These are phyloP conservation scores for Brachionus angularis DNA, from an alignment of 1,140 invertebrate species.

Conservation along the genomic window DNA sequence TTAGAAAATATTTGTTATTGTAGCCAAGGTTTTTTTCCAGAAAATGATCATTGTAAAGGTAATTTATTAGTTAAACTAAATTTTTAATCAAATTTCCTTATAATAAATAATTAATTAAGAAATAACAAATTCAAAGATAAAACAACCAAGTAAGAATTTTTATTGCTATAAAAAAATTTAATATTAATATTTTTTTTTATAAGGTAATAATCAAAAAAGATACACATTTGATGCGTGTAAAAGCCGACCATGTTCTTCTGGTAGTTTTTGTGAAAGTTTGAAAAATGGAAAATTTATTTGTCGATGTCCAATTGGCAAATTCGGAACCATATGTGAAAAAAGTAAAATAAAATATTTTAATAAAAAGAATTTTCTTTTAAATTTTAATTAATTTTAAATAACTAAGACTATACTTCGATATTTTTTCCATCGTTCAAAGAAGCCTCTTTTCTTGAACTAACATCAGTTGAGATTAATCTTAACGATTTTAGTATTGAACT, in stretches of 20 bases:
- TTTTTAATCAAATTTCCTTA: too few species aligned
- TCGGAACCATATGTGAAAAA: slow-evolving; percentile 10
- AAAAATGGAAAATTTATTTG: slow-evolving; percentile 47
- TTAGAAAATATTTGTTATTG: slow-evolving; percentile 32
- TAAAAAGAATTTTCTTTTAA: too few species aligned
- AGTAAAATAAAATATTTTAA: too few species aligned
- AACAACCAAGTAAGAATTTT: background rate
- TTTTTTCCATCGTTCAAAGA: slow-evolving; percentile 8
- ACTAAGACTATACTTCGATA: background rate
- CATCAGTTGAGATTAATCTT: background rate
- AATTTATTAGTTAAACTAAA: background rate
- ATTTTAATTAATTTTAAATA: background rate
- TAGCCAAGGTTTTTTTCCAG: background rate
- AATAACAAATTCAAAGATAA: background rate
- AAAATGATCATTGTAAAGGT: slow-evolving; percentile 11
- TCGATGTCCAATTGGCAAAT: slow-evolving; percentile 48
- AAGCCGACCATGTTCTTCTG: background rate
- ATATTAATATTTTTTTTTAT: background rate
- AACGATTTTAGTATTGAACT: background rate
- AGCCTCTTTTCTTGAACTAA: background rate
- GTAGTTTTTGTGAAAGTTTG: slow-evolving; percentile 46
- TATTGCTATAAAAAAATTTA: background rate
- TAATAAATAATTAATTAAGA: background rate
- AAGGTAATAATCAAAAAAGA: slow-evolving; percentile 1
- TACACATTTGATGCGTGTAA: background rate